Percentiles rank a stretch among this genome's conserved stretches.
These are phyloP conservation scores for Tryphoninae sp. DNA, from an alignment of 2,888 invertebrate species.

Conservation along the genomic window DNA sequence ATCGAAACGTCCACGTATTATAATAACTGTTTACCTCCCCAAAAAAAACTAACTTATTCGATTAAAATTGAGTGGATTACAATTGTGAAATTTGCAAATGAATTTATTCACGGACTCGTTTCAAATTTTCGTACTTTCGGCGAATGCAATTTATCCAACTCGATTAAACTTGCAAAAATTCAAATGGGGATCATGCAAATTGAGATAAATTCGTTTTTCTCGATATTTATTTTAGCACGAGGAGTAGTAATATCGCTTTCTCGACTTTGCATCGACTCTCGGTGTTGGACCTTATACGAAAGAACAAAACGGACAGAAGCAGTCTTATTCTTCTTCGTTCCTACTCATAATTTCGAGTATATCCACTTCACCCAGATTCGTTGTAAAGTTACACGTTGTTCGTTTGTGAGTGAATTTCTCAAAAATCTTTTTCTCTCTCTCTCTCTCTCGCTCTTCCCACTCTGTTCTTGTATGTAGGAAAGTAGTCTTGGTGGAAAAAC, in stretches of 20 bases:
- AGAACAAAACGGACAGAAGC: constrained; percentile 24
- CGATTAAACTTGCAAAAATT: too few relatives aligned
- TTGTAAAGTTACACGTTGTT: constrained; percentile 31
- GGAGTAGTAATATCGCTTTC: background rate
- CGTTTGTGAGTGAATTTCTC: background rate
- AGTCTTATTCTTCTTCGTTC: constrained; percentile 41
- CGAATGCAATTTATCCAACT: too few relatives aligned
- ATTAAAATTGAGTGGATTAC: too few relatives aligned
- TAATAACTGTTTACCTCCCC: too few relatives aligned
- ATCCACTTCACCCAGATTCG: constrained; percentile 57
- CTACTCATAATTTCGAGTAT: constrained; percentile 52
- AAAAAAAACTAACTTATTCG: too few relatives aligned
- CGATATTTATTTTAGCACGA: background rate
- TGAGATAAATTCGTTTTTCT: background rate
- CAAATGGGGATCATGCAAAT: too few relatives aligned
- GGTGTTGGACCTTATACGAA: background rate
- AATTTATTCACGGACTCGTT: too few relatives aligned
- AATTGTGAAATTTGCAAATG: too few relatives aligned
- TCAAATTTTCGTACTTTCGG: too few relatives aligned
- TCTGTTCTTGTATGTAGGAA: background rate
- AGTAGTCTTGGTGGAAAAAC: constrained; percentile 40
- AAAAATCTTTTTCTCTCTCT: constrained; percentile 15
- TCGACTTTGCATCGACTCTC: background rate
- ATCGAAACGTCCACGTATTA: too few relatives aligned
- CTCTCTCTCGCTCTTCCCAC: background rate